phyloP scores from a whole-genome alignment of 2,113 vertebrate species.

The Semicossyphus pulcher region DNA sequence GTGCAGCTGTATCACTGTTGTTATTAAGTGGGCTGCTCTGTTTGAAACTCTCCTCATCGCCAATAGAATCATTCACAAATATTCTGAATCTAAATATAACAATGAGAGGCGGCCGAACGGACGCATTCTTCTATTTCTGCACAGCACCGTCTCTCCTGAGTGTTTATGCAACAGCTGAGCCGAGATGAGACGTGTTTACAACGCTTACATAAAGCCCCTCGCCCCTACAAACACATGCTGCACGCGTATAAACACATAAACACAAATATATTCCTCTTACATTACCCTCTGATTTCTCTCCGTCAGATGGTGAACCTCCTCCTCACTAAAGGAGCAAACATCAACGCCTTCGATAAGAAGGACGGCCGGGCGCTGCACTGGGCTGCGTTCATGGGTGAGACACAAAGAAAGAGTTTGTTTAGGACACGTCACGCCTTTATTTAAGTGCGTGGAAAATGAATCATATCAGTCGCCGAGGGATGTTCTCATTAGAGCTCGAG shows the following conservation, averaged over 20 bases:
- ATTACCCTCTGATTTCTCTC: background rate
- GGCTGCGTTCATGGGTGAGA: slow-evolving; percentile 96
- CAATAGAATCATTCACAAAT: slow-evolving; percentile 37
- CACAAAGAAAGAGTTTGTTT: background rate
- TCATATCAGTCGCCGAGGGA: background rate
- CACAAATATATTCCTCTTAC: slow-evolving; percentile 11
- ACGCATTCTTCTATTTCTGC: slow-evolving; percentile 16
- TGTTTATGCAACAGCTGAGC: slow-evolving; percentile 46
- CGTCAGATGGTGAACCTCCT: slow-evolving; percentile 95
- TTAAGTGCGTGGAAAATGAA: background rate
- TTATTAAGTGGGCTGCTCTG: slow-evolving; percentile 27
- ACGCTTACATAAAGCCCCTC: slow-evolving; percentile 54
- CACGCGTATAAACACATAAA: background rate
- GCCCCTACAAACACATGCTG: slow-evolving; percentile 13
- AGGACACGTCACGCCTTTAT: background rate
- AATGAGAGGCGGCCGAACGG: slow-evolving; percentile 35
- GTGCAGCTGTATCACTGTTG: slow-evolving; percentile 34
- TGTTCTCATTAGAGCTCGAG: background rate
- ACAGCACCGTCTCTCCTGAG: background rate
- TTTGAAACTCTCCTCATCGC: slow-evolving; percentile 16
- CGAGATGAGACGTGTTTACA: slow-evolving; percentile 47
- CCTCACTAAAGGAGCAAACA: slow-evolving; percentile 95
- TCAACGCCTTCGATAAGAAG: slow-evolving; percentile 98
- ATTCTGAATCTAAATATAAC: slow-evolving; percentile 39
- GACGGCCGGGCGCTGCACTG: slow-evolving; percentile 96